Base-by-base conservation (phyloP, 2,113 vertebrate genomes). In the Peucedramus taeniatus region DNA sequence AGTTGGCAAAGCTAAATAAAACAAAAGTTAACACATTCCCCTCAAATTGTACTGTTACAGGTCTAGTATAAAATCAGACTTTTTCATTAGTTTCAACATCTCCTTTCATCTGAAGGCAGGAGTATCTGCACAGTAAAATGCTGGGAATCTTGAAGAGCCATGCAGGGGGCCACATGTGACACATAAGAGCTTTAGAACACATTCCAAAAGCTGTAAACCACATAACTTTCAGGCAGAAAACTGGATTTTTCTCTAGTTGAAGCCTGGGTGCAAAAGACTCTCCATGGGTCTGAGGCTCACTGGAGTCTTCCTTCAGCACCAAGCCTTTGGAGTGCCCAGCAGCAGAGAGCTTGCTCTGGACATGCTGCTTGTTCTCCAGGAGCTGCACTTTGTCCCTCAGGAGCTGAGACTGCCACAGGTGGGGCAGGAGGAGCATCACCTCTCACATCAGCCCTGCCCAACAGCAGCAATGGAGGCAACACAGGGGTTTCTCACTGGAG, bases 1-100 rank as follows among this genome's bases (percentile, higher is more conserved):
- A 97, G 95, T 97, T 98, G 97, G 96, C 97, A 82, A 91, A 94
- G 93, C 95, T 98, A 97, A 98, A 95, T 96, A 96, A 97, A 97
- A 98, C 97, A 97, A 97, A 97, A 96, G 91, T 95, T 96, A 97
- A 97, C 83, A 64, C 93, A 94, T 97, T 94, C 94, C 90, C 85
- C 87, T 97, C 78, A 59, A 92, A 97, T 97, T 96, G 81, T 96
- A 96, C 95, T 93, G 78, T 85, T 94, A 60, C 85, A 83, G 88
- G 84, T 68, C 90, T 94, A 82, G 92, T 75, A 82, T 91, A 86
- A 92, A 97, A 89, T 77, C 66, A 77, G 71, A 63, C 75, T 84
- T 60, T 88, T 89, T 95, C 76, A 90, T 87, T 77, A 87, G 27
- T 90, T 93, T 77, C 64, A 90, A 57, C 22, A 8, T 78, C 57